phyloP scores from a whole-genome alignment of 2,888 invertebrate species.

The Laothoe populi region DNA sequence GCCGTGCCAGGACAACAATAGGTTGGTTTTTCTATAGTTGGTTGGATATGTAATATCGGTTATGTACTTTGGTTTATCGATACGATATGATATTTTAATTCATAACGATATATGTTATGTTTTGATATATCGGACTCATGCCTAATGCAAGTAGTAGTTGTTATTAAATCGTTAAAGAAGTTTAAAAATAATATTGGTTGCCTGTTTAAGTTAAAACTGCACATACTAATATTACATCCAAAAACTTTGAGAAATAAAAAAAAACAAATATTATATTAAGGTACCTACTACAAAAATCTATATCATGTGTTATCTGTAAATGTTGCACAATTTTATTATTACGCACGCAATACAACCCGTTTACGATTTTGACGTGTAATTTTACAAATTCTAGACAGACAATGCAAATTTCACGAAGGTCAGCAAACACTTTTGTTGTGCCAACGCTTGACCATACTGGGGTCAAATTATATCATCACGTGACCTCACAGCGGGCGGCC shows the following conservation, averaged over 20 bases:
- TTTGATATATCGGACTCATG: too few species aligned
- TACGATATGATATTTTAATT: too few species aligned
- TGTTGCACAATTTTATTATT: constrained; percentile 12
- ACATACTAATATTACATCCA: background rate
- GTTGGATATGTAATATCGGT: too few species aligned
- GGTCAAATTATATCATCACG: constrained; percentile 39
- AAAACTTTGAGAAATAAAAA: background rate
- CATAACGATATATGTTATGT: too few species aligned
- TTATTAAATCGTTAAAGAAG: too few species aligned
- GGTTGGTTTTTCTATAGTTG: too few species aligned
- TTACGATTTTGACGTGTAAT: constrained; percentile 28
- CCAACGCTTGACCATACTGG: constrained; percentile 38
- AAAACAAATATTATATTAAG: background rate
- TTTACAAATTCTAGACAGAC: constrained; percentile 44
- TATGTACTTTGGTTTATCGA: too few species aligned
- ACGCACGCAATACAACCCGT: background rate
- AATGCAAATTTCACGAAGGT: constrained; percentile 46
- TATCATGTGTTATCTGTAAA: background rate
- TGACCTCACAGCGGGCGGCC: constrained; percentile 31
- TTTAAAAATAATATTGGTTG: too few species aligned
- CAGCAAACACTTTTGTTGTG: constrained; percentile 39
- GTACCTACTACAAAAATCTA: background rate
- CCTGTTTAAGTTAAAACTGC: background rate
- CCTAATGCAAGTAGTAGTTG: too few species aligned
- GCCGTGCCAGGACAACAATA: too few species aligned